Percentiles rank a stretch among this genome's conserved stretches.
Evolutionary conservation across 2,797 vertebrate species (phyloP).

Genomic region (Melanotaenia pygmaea): DNA sequence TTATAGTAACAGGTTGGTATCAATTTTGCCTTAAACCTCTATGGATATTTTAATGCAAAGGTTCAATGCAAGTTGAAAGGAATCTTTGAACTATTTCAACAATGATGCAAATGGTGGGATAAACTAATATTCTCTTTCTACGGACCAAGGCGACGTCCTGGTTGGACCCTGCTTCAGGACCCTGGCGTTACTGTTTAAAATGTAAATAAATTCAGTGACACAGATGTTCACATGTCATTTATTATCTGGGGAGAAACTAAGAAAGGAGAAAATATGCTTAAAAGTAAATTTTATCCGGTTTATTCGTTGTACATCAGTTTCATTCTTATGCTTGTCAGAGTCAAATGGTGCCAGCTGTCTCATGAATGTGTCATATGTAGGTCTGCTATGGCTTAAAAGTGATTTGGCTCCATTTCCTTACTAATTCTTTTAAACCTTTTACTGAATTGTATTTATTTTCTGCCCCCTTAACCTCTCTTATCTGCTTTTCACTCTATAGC

Average conservation of each 20-base stretch:
- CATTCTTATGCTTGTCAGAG: not conserved
- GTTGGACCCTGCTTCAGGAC: not conserved
- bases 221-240: not conserved
- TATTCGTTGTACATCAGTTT: not conserved
- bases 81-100: too few relatives aligned
- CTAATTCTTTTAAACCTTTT: conserved; percentile 5
- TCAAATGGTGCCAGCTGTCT: not conserved
- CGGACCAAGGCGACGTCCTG: not conserved
- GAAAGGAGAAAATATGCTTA: not conserved
- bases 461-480: not conserved
- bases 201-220: not conserved
- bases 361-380: not conserved
- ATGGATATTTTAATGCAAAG: too few relatives aligned
- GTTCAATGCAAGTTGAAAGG: too few relatives aligned
- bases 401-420: conserved; percentile 10
- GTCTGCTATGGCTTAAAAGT: conserved; percentile 10
- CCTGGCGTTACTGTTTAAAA: not conserved
- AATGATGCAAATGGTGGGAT: too few relatives aligned
- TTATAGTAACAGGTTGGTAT: too few relatives aligned
- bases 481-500: conserved; percentile 1
- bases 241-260: not conserved
- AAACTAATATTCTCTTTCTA: not conserved
- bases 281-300: not conserved
- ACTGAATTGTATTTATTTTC: conserved; percentile 24
- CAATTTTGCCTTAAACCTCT: too few relatives aligned